phyloP scores from a whole-genome alignment of 1,140 invertebrate species.

The Bombus consobrinus region DNA sequence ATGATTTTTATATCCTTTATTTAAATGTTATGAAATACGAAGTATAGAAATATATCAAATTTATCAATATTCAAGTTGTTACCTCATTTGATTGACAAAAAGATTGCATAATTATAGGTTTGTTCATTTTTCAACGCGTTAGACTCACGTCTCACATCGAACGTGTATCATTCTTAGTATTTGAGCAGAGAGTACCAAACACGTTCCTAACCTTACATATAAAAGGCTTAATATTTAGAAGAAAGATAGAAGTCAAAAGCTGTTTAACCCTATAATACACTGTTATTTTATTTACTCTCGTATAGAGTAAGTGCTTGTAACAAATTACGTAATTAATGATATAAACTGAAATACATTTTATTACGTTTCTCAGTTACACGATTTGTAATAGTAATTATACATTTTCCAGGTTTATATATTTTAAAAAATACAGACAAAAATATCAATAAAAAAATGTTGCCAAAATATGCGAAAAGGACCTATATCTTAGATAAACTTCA shows the following conservation, averaged over 20 bases:
- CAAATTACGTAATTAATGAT: neutral
- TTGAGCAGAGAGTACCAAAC: neutral
- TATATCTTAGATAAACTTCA: constrained; percentile 71
- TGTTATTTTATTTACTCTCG: neutral
- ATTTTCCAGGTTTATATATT: neutral
- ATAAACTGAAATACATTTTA: neutral
- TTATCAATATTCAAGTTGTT: neutral
- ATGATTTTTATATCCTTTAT: neutral
- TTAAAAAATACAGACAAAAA: neutral
- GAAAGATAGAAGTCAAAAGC: neutral
- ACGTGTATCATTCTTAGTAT: neutral
- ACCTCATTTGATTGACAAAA: neutral
- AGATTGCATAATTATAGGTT: neutral
- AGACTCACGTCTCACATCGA: too few species aligned
- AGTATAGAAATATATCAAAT: neutral
- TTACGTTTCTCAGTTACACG: neutral
- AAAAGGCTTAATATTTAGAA: neutral
- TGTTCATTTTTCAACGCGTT: neutral
- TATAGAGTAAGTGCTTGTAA: neutral
- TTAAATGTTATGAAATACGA: constrained; percentile 8
- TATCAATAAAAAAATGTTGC: constrained; percentile 32
- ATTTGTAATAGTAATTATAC: neutral
- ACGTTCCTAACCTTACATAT: neutral
- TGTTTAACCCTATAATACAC: neutral
- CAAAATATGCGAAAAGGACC: constrained; percentile 27